Percentiles rank a stretch among this genome's conserved stretches.
Evolutionary conservation across 2,797 vertebrate species (phyloP).

Genomic region (Phrynocephalus forsythii): DNA sequence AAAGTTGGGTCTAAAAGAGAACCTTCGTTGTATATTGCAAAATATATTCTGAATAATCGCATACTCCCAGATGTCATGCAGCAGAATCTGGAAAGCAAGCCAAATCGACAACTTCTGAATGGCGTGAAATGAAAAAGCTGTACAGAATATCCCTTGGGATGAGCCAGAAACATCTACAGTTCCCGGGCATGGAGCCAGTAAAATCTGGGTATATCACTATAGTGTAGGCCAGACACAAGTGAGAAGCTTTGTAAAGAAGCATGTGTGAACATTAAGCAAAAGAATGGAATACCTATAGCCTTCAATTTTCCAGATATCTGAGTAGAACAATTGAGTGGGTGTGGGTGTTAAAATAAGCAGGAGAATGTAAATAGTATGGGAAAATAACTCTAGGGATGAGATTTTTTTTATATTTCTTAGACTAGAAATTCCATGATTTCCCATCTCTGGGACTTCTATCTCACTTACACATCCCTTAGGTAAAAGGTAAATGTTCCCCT

Average conservation of each 20-base stretch:
- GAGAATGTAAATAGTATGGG: neutral
- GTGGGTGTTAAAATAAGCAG: neutral
- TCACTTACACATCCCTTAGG: too few species aligned
- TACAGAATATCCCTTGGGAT: slow-evolving; percentile 54
- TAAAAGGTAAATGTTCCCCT: too few species aligned
- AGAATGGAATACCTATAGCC: neutral
- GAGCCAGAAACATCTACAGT: slow-evolving; percentile 50
- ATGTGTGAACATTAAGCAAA: slow-evolving; percentile 54
- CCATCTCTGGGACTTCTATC: too few species aligned
- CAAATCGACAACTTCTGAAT: slow-evolving; percentile 54
- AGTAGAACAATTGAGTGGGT: too few species aligned
- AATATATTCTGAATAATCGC: slow-evolving; percentile 49
- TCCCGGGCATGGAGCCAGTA: slow-evolving; percentile 48
- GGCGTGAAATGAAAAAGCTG: slow-evolving; percentile 38
- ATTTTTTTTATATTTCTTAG: neutral
- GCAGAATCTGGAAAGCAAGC: slow-evolving; percentile 52
- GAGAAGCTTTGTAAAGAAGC: slow-evolving; percentile 37
- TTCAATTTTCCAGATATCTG: neutral
- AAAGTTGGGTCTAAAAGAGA: slow-evolving; percentile 45
- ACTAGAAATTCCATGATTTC: neutral
- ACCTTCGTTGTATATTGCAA: slow-evolving; percentile 53
- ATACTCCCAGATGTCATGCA: slow-evolving; percentile 36
- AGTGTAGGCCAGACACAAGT: slow-evolving; percentile 32
- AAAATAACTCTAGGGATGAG: neutral
- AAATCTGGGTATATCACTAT: slow-evolving; percentile 41